Percentiles rank a stretch among this genome's conserved stretches.
These are phyloP conservation scores for Heliconius hermathena DNA, from an alignment of 1,140 invertebrate species.

Conservation along the genomic window DNA sequence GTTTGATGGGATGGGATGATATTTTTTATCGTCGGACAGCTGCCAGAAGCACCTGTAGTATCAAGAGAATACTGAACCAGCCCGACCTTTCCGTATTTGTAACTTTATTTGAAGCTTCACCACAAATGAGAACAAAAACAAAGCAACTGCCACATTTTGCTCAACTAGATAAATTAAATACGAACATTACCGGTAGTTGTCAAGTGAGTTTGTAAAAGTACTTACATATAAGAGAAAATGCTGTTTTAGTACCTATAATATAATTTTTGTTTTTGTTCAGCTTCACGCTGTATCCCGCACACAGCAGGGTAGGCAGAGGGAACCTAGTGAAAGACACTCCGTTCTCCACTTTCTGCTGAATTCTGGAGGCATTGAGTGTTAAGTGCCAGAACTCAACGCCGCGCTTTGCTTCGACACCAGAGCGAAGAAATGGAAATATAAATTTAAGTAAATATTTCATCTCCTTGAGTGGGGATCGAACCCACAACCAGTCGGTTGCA, in stretches of 20 bases:
- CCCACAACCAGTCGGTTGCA: no score
- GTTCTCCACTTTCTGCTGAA: no score
- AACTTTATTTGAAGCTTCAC: slow-evolving; percentile 47
- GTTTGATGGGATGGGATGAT: slow-evolving; percentile 16
- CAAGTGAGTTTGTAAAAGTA: background rate
- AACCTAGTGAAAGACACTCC: no score
- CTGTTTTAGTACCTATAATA: background rate
- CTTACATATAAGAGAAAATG: background rate
- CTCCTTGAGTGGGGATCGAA: no score
- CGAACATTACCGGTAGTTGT: background rate
- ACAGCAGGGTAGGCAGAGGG: no score
- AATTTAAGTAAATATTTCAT: no score
- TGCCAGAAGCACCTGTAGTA: slow-evolving; percentile 57
- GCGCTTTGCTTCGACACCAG: no score
- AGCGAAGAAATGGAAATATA: no score
- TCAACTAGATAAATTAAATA: slow-evolving; percentile 34
- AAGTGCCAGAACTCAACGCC: no score
- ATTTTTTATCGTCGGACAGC: slow-evolving; percentile 48
- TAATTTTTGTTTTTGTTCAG: no score
- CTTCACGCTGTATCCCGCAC: no score
- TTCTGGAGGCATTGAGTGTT: no score
- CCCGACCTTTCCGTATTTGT: slow-evolving; percentile 53
- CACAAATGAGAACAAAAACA: slow-evolving; percentile 39
- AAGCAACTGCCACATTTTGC: slow-evolving; percentile 48
- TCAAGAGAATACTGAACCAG: slow-evolving; percentile 52